Base-by-base conservation (phyloP, 2,888 invertebrate species). In the Lysandra coridon region DNA sequence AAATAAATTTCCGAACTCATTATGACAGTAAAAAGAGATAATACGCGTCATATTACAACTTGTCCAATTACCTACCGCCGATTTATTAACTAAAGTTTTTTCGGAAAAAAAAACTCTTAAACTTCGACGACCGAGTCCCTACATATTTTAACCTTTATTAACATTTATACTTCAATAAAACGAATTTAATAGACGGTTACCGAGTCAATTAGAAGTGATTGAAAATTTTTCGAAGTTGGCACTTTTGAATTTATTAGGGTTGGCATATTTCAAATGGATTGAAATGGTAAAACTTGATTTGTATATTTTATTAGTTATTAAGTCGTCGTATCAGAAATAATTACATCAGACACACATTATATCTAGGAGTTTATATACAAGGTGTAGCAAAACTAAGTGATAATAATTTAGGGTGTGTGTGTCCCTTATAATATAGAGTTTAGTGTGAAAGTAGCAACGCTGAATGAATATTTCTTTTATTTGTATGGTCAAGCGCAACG, bases 61-160 rank as follows among this genome's bases (percentile, higher is more conserved):
- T 37, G 17, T 14, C 69, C 69, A 33, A 69, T 69, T 69, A 69
- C 33, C 69, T 69, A 69, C 69, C 14, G 14, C 69, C 69, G 12
- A 69, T 69, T 69, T 33, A 69, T 37, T 69, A 69, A 37, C 69
- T 37, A 5, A 69, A 69, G 14, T 69, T 69, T 69, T 37, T 37
- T 14, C 37, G 1, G 33, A 33, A 33, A 69, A 37, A 14, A 1
- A 69, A 33, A 14, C 33, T 69, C 14, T 17, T 1, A 37, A 69
- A 69, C 37, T 69, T 69, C 69, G 17, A 17, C 69, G 69, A 33
- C 33, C 69, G 33, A 69, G 33, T 69, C 37, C 30, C 69, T 69
- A 69, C 33, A 69, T 69, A 69, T 69, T 69, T 69, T 69, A 37
- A 69, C 69, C 69, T 69, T 69, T 69, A 69, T 69, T 69, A 69